Evolutionary conservation across 2,888 invertebrate genomes (phyloP), one percentile per base, ranked within the genome.

Genomic region (Eupithecia dodoneata): DNA sequence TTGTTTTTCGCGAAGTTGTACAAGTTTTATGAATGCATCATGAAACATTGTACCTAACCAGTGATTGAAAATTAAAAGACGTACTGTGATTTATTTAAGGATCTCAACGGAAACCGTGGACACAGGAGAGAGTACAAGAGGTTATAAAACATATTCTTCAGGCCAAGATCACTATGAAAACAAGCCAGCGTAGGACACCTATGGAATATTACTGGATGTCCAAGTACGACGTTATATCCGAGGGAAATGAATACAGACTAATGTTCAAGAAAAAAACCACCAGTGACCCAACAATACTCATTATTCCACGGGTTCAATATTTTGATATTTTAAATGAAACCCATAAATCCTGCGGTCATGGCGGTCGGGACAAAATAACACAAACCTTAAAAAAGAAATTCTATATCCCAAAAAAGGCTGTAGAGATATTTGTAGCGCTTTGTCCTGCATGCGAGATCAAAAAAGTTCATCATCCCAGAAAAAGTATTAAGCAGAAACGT

Each of bases 281-380:
- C 42, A 49, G 65, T 52, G 73, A 70, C 42, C 73, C 76, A 12
- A 73, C 55, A 12, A 69, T 76, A 15, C 71, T 71, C 3, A 72
- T 78, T 52, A 41, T 79, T 49, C 75, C 77, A 47, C 65, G 73
- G 47, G 41, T 73, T 49, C 44, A 76, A 18, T 79, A 79, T 70
- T 70, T 70, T 70, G 45, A n/a, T 18, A 18, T 45, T 12, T 3
- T 70, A 18, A 10, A 47, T 3, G 55, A 72, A n/a, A 55, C 70
- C 12, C 80, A 80, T 72, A 72, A 55, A 70, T 2, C 30, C 4
- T 70, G 65, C 30, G 72, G 77, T 3, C 77, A 77, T 74, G 77
- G 77, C 7, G 75, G 77, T 3, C 59, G 79, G 47, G 79, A 79
- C 55, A 77, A 79, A 75, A 73, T 77, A 44, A 18, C 74, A 59